Percentiles rank a stretch among this genome's conserved stretches.
phyloP scores from a whole-genome alignment of 2,888 invertebrate genomes.

The Drosophila engyochracea region DNA sequence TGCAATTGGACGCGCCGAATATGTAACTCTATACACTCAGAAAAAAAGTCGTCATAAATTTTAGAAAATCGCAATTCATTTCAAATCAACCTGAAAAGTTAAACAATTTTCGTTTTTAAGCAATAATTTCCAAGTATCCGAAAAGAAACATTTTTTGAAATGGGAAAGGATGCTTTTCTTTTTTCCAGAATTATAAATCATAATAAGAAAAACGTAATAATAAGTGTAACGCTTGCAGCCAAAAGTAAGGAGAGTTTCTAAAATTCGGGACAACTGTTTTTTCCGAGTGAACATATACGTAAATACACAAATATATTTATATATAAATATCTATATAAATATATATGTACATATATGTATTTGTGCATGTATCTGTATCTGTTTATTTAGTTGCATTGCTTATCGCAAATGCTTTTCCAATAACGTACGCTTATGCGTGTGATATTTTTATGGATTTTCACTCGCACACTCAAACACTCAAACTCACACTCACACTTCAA shows the following conservation, averaged over 20 bases:
- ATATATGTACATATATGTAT: conserved; percentile 9
- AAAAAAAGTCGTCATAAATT: neutral
- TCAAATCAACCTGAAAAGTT: neutral
- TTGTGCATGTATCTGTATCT: conserved; percentile 33
- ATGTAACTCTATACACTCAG: conserved; percentile 3
- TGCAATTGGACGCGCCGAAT: conserved; percentile 30
- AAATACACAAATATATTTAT: neutral
- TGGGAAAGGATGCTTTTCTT: neutral
- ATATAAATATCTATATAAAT: neutral
- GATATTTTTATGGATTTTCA: conserved; percentile 70
- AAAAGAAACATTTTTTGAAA: neutral
- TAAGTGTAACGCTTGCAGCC: neutral
- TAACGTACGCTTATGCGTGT: conserved; percentile 56
- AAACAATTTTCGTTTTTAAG: neutral
- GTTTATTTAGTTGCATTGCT: conserved; percentile 73
- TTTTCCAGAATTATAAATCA: neutral
- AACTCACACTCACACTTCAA: conserved; percentile 7
- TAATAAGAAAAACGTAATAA: neutral
- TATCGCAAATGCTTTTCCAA: conserved; percentile 68
- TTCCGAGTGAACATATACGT: neutral
- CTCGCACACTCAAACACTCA: neutral
- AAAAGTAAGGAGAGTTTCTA: neutral
- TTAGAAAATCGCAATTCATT: neutral
- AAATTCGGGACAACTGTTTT: neutral
- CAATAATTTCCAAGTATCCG: neutral